Evolutionary conservation across 2,797 vertebrate species (phyloP).

Genomic region (Scolopax rusticola): DNA sequence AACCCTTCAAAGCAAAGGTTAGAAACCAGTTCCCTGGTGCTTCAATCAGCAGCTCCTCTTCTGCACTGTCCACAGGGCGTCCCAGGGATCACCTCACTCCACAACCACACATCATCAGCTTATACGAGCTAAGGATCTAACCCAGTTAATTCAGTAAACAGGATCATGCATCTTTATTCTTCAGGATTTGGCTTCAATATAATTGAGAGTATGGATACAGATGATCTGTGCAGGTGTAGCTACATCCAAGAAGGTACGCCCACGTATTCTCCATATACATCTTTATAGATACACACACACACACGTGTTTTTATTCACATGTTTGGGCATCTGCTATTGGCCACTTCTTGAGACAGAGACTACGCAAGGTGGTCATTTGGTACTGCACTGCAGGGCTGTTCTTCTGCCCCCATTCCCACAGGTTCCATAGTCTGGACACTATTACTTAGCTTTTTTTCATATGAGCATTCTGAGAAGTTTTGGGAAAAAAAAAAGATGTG

Average conservation of each 20-base stretch:
- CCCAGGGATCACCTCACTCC: background rate
- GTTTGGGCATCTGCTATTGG: background rate
- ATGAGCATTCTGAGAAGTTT: background rate
- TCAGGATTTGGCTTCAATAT: background rate
- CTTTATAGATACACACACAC: background rate
- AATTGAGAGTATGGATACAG: rapidly evolving
- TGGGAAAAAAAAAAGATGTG: background rate
- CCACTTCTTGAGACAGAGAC: background rate
- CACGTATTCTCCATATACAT: rapidly evolving
- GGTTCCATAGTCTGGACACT: background rate
- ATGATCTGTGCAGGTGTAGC: background rate
- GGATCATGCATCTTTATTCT: background rate
- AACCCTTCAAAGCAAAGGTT: background rate
- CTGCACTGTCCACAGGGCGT: background rate
- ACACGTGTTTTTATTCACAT: rapidly evolving
- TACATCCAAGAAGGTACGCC: background rate
- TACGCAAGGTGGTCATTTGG: background rate
- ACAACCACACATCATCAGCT: background rate
- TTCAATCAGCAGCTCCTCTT: rapidly evolving
- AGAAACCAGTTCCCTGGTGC: background rate
- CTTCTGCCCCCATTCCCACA: background rate
- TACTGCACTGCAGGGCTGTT: background rate
- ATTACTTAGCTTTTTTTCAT: background rate
- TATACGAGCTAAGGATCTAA: background rate
- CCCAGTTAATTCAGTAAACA: background rate